Evolutionary conservation across 1,140 invertebrate genomes (phyloP).

Genomic region (Medauroidea extradentata): DNA sequence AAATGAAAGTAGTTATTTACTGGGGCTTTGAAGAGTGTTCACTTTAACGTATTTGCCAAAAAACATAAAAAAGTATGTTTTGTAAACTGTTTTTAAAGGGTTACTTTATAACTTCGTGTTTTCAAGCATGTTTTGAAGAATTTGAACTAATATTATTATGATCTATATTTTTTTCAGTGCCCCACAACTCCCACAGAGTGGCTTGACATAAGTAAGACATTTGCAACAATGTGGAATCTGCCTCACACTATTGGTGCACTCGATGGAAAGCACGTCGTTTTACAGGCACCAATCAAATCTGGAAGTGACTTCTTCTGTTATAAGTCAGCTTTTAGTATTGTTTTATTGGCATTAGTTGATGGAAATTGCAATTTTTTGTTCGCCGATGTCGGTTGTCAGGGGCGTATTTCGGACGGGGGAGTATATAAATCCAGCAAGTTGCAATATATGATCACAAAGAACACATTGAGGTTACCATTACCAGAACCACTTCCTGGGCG

Average conservation of each 20-base stretch:
- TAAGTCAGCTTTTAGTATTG: conserved; percentile 34
- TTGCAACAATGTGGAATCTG: conserved; percentile 29
- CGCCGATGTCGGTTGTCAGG: conserved; percentile 36
- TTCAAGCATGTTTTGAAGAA: too few species aligned
- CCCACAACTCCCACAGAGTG: conserved; percentile 21
- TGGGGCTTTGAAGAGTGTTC: too few species aligned
- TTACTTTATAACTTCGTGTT: too few species aligned
- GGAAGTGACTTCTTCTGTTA: conserved; percentile 39
- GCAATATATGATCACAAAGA: background rate
- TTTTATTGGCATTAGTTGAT: conserved; percentile 35
- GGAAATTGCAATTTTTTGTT: conserved; percentile 39
- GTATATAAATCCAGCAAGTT: background rate
- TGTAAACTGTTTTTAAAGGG: too few species aligned
- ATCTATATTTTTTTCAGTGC: too few species aligned
- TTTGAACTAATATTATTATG: too few species aligned
- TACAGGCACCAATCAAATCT: conserved; percentile 26
- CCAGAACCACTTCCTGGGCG: conserved; percentile 19
- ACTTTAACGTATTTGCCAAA: too few species aligned
- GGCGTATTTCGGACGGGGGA: conserved; percentile 31
- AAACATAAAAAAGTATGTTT: too few species aligned
- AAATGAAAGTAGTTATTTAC: too few species aligned
- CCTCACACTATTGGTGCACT: conserved; percentile 39
- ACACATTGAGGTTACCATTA: conserved; percentile 28
- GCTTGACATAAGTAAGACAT: conserved; percentile 28
- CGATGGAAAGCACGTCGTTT: conserved; percentile 37